phyloP scores from a whole-genome alignment of 2,113 vertebrate species.

The Podilymbus podiceps region DNA sequence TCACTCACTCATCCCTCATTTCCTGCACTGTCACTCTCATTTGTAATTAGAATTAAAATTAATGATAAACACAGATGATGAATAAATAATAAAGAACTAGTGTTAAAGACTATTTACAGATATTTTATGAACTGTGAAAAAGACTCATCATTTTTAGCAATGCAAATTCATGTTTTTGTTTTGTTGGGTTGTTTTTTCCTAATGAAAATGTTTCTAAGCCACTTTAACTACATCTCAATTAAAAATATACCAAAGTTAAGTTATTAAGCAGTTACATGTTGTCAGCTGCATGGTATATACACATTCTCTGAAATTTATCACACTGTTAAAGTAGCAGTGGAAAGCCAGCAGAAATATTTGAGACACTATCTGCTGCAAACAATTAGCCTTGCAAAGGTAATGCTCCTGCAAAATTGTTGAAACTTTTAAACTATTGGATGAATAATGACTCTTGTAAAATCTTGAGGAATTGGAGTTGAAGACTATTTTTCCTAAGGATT shows the following conservation, averaged over 20 bases:
- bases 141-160: neutral
- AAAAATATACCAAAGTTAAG: neutral
- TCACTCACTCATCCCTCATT: neutral
- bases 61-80: neutral
- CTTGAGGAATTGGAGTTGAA: neutral
- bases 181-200: neutral
- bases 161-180: neutral
- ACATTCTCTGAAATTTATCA: neutral
- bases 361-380: neutral
- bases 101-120: neutral
- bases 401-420: neutral
- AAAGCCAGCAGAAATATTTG: neutral
- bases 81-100: slow-evolving; percentile 7
- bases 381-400: neutral
- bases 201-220: slow-evolving; percentile 3
- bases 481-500: neutral
- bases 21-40: neutral
- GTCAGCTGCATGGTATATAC: neutral
- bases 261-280: neutral
- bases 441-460: neutral
- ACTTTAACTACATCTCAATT: neutral
- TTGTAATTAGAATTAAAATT: neutral
- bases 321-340: neutral
- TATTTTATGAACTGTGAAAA: slow-evolving; percentile 15
- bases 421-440: neutral